Conservation (phyloP, 2,113 vertebrate genomes). For the Thomomys bottae region DNA sequence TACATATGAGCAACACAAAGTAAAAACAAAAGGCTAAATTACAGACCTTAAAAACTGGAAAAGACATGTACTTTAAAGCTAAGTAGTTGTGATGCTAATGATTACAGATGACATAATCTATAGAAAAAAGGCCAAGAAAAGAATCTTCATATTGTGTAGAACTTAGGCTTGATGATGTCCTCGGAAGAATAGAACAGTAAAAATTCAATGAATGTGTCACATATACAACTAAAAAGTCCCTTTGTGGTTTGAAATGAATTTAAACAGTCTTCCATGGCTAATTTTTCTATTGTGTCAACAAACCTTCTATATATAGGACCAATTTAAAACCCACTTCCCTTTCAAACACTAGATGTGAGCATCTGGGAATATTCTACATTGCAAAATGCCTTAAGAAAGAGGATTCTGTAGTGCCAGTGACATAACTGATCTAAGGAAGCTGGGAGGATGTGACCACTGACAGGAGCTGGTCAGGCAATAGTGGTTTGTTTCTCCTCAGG, state of each 20-base stretch:
- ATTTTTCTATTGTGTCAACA: slow-evolving; percentile 80
- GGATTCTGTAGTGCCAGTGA: slow-evolving; percentile 88
- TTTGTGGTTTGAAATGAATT: slow-evolving; percentile 80
- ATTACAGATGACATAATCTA: slow-evolving; percentile 73
- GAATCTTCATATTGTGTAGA: slow-evolving; percentile 64
- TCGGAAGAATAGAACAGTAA: slow-evolving; percentile 81
- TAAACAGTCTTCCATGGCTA: slow-evolving; percentile 83
- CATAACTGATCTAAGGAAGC: slow-evolving; percentile 85
- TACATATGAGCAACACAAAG: slow-evolving; percentile 60
- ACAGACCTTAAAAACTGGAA: slow-evolving; percentile 64
- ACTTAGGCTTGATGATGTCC: slow-evolving; percentile 68
- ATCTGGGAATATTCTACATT: slow-evolving; percentile 86
- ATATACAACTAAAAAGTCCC: slow-evolving; percentile 78
- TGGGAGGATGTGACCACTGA: slow-evolving; percentile 72
- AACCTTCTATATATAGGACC: slow-evolving; percentile 74
- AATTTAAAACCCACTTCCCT: slow-evolving; percentile 83
- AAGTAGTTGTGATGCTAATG: slow-evolving; percentile 79
- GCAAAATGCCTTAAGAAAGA: slow-evolving; percentile 89
- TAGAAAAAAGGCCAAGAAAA: slow-evolving; percentile 56
- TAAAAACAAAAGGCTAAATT: slow-evolving; percentile 65
- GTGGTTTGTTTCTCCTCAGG: slow-evolving; percentile 95
- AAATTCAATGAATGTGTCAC: slow-evolving; percentile 74
- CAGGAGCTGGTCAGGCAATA: slow-evolving; percentile 88
- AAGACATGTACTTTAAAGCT: slow-evolving; percentile 77
- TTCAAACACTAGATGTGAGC: slow-evolving; percentile 85